Conservation (phyloP, 2,888 invertebrate genomes). For the Strigamia maritima region DNA sequence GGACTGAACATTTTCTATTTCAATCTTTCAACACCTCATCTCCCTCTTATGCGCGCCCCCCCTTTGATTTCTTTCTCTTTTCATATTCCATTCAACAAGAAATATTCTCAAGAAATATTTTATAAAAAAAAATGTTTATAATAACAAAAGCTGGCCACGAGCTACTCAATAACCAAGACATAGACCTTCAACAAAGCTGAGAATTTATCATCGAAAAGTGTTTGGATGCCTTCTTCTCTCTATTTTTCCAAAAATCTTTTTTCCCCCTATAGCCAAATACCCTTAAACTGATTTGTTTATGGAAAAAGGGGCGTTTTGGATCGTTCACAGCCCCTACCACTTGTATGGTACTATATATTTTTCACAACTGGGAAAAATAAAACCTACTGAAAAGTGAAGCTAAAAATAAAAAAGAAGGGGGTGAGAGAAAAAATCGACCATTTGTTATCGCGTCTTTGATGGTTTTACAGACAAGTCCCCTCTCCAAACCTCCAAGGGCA, state of each 20-base stretch:
- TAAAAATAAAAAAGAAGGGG: not conserved
- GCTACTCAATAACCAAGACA: not conserved
- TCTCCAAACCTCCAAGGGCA: slow-evolving; percentile 24
- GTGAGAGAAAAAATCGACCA: slow-evolving; percentile 13
- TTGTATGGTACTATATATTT: slow-evolving; percentile 32
- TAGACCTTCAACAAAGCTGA: not conserved
- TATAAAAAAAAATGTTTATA: not conserved
- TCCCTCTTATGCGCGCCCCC: not conserved
- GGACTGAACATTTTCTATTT: slow-evolving; percentile 21
- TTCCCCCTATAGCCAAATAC: slow-evolving; percentile 19
- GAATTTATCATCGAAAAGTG: slow-evolving; percentile 27
- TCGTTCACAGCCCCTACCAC: slow-evolving; percentile 12
- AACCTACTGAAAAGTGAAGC: slow-evolving; percentile 28
- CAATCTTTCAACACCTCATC: slow-evolving; percentile 24
- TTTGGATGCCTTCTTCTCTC: slow-evolving; percentile 15
- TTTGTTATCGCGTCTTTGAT: slow-evolving; percentile 36
- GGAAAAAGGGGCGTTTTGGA: slow-evolving; percentile 19
- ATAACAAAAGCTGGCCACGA: slow-evolving; percentile 27
- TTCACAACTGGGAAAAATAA: slow-evolving; percentile 34
- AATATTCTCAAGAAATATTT: not conserved
- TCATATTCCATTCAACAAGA: not conserved
- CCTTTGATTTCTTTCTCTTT: not conserved
- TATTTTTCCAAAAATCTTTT: slow-evolving; percentile 19
- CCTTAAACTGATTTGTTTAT: slow-evolving; percentile 37
- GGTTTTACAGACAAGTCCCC: slow-evolving; percentile 21